These are phyloP conservation scores for Ascaphus truei DNA, from an alignment of 2,113 vertebrate genomes.

Conservation along the genomic window DNA sequence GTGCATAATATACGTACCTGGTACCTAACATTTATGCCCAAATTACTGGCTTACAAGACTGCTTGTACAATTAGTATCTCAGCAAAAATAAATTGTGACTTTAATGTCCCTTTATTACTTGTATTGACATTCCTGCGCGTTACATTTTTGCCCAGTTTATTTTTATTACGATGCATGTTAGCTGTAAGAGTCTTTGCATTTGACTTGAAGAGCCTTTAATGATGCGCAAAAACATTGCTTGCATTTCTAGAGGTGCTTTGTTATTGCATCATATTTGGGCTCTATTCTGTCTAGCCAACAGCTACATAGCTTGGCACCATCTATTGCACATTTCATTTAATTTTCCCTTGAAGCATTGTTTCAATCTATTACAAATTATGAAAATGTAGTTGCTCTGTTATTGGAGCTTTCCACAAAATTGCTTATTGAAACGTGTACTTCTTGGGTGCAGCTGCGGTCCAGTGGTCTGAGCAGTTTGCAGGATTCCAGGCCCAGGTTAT, in stretches of 20 bases:
- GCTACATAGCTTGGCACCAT: slow-evolving; percentile 13
- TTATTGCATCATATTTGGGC: background rate
- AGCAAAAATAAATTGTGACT: too few relatives aligned
- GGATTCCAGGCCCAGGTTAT: too few relatives aligned
- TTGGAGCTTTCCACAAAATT: slow-evolving; percentile 2
- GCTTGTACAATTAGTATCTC: too few relatives aligned
- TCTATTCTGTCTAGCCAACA: slow-evolving; percentile 12
- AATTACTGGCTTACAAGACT: too few relatives aligned
- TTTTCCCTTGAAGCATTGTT: slow-evolving; percentile 10
- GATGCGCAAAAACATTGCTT: background rate
- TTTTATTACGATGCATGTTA: background rate
- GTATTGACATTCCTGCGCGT: background rate
- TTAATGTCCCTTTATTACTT: too few relatives aligned
- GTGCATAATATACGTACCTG: too few relatives aligned
- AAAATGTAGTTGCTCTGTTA: slow-evolving; percentile 5
- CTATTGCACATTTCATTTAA: slow-evolving; percentile 9
- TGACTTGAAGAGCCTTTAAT: background rate
- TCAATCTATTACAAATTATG: slow-evolving; percentile 18
- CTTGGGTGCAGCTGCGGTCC: too few relatives aligned
- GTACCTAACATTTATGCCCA: too few relatives aligned
- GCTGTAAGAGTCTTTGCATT: slow-evolving; percentile 3
- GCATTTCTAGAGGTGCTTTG: slow-evolving; percentile 15
- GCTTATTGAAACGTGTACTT: too few relatives aligned
- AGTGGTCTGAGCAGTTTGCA: too few relatives aligned
- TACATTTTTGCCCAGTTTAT: background rate